Conservation (phyloP, 2,888 invertebrate genomes). For the Melolontha melolontha region DNA sequence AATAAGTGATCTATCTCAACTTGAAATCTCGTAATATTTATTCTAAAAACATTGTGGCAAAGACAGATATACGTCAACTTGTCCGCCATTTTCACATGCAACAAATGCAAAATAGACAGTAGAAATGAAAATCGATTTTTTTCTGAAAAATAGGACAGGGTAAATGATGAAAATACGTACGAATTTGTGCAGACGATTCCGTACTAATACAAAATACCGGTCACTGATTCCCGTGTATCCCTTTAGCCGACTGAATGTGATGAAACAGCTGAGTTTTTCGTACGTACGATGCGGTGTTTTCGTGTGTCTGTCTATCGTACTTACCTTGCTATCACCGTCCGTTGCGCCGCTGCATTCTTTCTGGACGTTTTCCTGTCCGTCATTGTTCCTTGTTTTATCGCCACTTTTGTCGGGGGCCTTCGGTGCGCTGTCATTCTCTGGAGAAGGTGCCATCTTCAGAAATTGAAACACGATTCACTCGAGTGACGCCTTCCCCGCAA, state of each 20-base stretch:
- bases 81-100: slow-evolving; percentile 52
- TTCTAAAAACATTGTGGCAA: slow-evolving; percentile 47
- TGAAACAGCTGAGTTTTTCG: slow-evolving; percentile 35
- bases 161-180: slow-evolving; percentile 25
- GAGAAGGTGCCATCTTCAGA: slow-evolving; percentile 77
- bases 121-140: slow-evolving; percentile 48
- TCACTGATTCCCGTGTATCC: neutral
- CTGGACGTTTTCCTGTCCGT: slow-evolving; percentile 66
- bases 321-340: slow-evolving; percentile 56
- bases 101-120: slow-evolving; percentile 47
- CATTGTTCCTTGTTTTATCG: slow-evolving; percentile 67
- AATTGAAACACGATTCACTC: slow-evolving; percentile 37
- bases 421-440: slow-evolving; percentile 81
- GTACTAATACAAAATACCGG: slow-evolving; percentile 14
- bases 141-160: slow-evolving; percentile 39
- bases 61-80: slow-evolving; percentile 48
- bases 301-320: slow-evolving; percentile 34
- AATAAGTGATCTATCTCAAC: neutral
- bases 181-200: neutral
- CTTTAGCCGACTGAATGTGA: slow-evolving; percentile 3
- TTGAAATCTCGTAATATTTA: slow-evolving; percentile 1
- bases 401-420: slow-evolving; percentile 77
- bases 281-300: slow-evolving; percentile 35
- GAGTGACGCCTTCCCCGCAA: slow-evolving; percentile 32
- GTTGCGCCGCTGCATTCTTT: slow-evolving; percentile 61